phyloP scores from a whole-genome alignment of 37 sponge, comb jelly and placozoan genomes.

The Diacarnus erythraeanus region DNA sequence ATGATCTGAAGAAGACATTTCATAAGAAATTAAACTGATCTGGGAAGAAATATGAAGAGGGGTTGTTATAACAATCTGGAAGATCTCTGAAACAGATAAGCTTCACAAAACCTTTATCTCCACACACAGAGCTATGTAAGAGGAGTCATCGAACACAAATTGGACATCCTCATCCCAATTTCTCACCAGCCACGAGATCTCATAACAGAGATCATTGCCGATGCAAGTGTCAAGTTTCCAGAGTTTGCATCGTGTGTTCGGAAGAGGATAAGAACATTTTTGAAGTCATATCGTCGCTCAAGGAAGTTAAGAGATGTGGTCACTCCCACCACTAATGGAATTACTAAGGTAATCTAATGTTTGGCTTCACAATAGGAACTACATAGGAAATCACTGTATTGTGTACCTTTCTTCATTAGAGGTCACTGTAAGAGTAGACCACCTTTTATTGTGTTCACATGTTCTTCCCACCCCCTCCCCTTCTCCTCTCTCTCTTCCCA shows the following conservation, averaged over 20 bases:
- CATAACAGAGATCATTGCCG: constrained; percentile 64
- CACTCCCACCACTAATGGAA: constrained; percentile 4
- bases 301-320: constrained; percentile 49
- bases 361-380: neutral
- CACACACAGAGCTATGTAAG: constrained; percentile 64
- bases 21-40: too few relatives aligned
- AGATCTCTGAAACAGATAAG: too few relatives aligned
- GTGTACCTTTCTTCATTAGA: neutral
- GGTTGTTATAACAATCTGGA: too few relatives aligned
- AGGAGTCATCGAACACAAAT: constrained; percentile 62
- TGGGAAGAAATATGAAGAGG: too few relatives aligned
- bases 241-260: constrained; percentile 74
- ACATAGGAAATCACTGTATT: neutral
- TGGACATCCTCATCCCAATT: constrained; percentile 72
- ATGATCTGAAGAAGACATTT: too few relatives aligned
- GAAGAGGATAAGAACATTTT: constrained; percentile 79
- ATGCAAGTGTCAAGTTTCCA: constrained; percentile 61
- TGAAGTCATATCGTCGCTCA: constrained; percentile 78
- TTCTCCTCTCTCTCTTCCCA: neutral
- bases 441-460: neutral
- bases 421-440: neutral
- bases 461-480: neutral
- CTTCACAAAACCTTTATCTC: neutral
- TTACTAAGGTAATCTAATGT: constrained; percentile 5
- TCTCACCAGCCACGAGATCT: constrained; percentile 75